Evolutionary conservation across 2,888 invertebrate species (phyloP), one percentile per base, ranked within the genome.

Genomic region (Fissipunctia ypsillon): DNA sequence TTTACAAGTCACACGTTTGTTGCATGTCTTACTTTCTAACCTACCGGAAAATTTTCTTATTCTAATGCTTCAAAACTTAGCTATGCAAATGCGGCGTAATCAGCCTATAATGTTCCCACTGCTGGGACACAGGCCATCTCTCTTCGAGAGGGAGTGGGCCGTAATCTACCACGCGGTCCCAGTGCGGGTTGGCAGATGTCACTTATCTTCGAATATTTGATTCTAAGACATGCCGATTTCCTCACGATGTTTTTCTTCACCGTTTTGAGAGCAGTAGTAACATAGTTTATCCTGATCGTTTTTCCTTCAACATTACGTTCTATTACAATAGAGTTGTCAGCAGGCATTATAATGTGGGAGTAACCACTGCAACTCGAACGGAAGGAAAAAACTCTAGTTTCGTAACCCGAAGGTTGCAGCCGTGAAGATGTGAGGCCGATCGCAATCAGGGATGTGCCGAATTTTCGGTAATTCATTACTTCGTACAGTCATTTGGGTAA

Each of bases 371-470:
- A 73, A 81, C 85, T 85, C 87, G 82, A 88, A 86, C 90, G 93
- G 93, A 93, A 94, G 95, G 95, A 94, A 95, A 93, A 94, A 87
- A 83, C 83, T 80, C 79, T 64, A 63, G 90, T 92, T 91, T 93
- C 90, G 91, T 92, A 93, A 93, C 83, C 7, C 31, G 76, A 82
- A 85, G 76, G 86, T 87, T 90, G 90, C 89, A 87, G 84, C 90
- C 90, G 88, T 88, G 89, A 88, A 85, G 89, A 91, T 90, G 89
- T 87, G 88, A 90, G 85, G 84, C 85, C 91, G 89, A 88, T 87
- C 68, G 67, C 80, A 89, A 89, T 90, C 80, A 83, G 74, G 84
- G 80, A 89, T 87, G 79, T 80, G 82, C 84, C 72, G 85, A 81
- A 84, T 84, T 71, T 89, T 84, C 65, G 69, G 80, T 76, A 80